Conservation (phyloP, 2,797 vertebrate genomes). For the Tragopan temminckii region DNA sequence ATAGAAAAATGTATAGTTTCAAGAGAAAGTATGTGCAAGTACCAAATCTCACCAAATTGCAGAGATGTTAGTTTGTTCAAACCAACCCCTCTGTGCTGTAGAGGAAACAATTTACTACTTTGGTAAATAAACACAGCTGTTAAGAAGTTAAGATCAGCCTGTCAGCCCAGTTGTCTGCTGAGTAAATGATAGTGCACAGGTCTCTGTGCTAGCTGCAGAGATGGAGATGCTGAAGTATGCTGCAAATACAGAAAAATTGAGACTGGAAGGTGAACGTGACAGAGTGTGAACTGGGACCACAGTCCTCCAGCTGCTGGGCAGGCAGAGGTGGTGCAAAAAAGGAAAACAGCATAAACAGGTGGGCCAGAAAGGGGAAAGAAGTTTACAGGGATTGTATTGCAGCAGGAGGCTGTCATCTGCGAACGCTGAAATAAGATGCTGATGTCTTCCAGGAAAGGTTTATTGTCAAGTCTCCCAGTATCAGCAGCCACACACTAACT, state of each 20-base stretch:
- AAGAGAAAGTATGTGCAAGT: neutral
- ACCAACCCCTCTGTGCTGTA: constrained; percentile 34
- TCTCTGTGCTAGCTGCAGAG: neutral
- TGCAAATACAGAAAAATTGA: neutral
- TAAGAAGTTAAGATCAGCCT: constrained; percentile 51
- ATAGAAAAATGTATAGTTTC: constrained; percentile 46
- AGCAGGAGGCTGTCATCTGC: neutral
- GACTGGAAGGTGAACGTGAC: neutral
- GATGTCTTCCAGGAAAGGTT: neutral
- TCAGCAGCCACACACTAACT: neutral
- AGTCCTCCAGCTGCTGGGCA: neutral
- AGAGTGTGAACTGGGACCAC: neutral
- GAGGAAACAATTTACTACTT: constrained; percentile 73
- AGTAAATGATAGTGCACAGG: neutral
- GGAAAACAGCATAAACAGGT: too few species aligned
- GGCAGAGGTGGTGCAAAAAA: too few species aligned
- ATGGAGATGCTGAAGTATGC: neutral
- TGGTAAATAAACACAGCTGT: constrained; percentile 75
- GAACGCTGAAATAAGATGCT: neutral
- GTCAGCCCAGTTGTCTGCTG: neutral
- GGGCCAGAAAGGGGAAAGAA: neutral
- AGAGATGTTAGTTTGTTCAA: constrained; percentile 47
- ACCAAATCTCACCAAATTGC: constrained; percentile 40
- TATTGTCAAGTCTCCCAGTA: neutral
- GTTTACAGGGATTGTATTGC: neutral